Base-by-base conservation (phyloP, 1,140 invertebrate genomes). In the Dendroctonus valens region DNA sequence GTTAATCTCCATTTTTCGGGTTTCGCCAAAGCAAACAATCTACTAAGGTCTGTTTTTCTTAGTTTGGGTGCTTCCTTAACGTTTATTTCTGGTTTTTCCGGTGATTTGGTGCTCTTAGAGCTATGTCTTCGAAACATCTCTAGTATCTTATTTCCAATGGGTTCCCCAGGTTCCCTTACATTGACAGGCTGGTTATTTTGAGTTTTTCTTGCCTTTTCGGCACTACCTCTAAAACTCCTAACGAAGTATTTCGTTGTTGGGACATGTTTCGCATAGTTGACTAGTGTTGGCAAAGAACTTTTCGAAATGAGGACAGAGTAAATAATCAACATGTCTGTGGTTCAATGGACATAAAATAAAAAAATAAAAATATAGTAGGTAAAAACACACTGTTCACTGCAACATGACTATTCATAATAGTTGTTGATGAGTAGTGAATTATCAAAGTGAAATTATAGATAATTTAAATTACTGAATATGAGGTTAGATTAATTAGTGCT, bases 1-100 rank as follows among this genome's bases (percentile, higher is more conserved):
- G 81, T 69, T 41, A 89, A 77, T 66, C 82, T 85, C 86, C 86
- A 89, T 83, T 89, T 91, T 75, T 91, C 89, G 7, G 87, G 85
- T 69, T 82, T 84, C 1, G 89, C 87, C 63, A 92, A 76, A 9
- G 78, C 73, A 55, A 91, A 78, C 14, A 92, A 75, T 69, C 86
- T 81, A 54, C 76, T 83, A 12, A 89, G 66, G 65, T 90, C 87
- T 0, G 85, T 83, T 46, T 77, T 78, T 67, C 80, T 84, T 73
- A 85, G 78, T 15, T 46, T 54, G 70, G 79, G 68, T 8, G n/a
- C 72, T 44, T 12, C 1, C 49, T 54, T 42, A 7, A 39, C 41
- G 4, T 55, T 48, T 14, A 48, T 15, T 2, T 57, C 53, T 48
- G 11, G 8, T n/a, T 60, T 26, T 46, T 15, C 50, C 58, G 57